These are phyloP conservation scores for Champsocephalus gunnari DNA, from an alignment of 2,797 vertebrate genomes.

Conservation along the genomic window DNA sequence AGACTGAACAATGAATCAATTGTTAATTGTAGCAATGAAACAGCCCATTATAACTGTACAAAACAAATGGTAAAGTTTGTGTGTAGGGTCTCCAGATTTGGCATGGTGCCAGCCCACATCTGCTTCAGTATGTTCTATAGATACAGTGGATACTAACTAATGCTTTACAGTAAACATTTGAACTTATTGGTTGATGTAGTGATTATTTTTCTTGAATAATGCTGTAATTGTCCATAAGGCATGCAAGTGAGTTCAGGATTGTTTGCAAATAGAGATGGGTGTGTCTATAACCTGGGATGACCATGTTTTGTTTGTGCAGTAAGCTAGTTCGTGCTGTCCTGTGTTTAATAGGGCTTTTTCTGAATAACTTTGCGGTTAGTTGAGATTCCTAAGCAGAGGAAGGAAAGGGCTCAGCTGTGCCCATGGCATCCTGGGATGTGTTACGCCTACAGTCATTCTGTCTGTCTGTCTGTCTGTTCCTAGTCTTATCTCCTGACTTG, in stretches of 20 bases:
- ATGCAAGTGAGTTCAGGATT: neutral
- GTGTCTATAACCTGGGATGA: constrained; percentile 7
- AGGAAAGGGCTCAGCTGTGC: constrained; percentile 46
- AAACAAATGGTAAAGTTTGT: constrained; percentile 45
- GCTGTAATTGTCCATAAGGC: neutral
- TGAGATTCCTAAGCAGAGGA: constrained; percentile 34
- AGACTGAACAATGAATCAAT: neutral
- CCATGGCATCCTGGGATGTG: constrained; percentile 44
- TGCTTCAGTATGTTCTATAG: constrained; percentile 27
- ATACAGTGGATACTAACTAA: constrained; percentile 10
- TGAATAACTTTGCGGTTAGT: constrained; percentile 39
- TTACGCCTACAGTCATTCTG: constrained; percentile 37
- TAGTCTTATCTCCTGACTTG: constrained; percentile 70
- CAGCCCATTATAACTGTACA: constrained; percentile 6
- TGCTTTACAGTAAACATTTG: neutral
- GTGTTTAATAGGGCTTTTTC: constrained; percentile 46
- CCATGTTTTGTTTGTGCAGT: constrained; percentile 9
- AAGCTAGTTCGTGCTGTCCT: constrained; percentile 38
- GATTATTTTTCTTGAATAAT: neutral
- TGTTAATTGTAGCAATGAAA: neutral
- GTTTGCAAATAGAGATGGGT: constrained; percentile 2
- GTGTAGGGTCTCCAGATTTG: constrained; percentile 34
- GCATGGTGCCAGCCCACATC: constrained; percentile 48
- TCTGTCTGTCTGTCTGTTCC: constrained; percentile 58
- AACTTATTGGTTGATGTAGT: constrained; percentile 2